Conservation (phyloP, 2,113 vertebrate species). For the Python bivittatus region DNA sequence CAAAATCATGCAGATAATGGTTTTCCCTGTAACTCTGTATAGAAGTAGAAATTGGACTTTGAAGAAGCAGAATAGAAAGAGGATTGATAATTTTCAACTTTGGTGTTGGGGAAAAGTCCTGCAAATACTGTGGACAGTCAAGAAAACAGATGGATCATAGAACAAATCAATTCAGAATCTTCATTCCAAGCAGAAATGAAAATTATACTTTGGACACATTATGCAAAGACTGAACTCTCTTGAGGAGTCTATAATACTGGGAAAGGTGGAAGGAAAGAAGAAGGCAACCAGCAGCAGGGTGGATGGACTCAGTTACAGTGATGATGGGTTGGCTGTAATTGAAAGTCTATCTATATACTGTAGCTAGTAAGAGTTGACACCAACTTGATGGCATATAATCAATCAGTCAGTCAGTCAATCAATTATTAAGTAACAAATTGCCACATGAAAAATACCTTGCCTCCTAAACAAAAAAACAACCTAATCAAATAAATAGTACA, state of each 20-base stretch:
- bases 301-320: not conserved
- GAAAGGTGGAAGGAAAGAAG: not conserved
- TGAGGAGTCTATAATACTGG: not conserved
- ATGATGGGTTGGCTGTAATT: not conserved
- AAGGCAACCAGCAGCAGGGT: not conserved
- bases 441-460: not conserved
- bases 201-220: not conserved
- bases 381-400: not conserved
- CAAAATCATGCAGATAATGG: not conserved
- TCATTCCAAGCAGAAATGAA: not conserved
- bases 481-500: not conserved
- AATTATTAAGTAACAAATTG: not conserved
- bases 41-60: not conserved
- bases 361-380: not conserved
- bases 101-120: not conserved
- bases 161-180: not conserved
- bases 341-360: not conserved
- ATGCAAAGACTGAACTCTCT: not conserved
- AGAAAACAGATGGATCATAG: not conserved
- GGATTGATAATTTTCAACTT: not conserved
- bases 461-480: not conserved
- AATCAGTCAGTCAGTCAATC: not conserved
- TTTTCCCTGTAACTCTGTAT: not conserved
- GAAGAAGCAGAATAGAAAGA: not conserved
- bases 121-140: not conserved